Percentiles rank a stretch among this genome's conserved stretches.
phyloP scores from a whole-genome alignment of 2,797 vertebrate genomes.

The Loris lydekkerianus region DNA sequence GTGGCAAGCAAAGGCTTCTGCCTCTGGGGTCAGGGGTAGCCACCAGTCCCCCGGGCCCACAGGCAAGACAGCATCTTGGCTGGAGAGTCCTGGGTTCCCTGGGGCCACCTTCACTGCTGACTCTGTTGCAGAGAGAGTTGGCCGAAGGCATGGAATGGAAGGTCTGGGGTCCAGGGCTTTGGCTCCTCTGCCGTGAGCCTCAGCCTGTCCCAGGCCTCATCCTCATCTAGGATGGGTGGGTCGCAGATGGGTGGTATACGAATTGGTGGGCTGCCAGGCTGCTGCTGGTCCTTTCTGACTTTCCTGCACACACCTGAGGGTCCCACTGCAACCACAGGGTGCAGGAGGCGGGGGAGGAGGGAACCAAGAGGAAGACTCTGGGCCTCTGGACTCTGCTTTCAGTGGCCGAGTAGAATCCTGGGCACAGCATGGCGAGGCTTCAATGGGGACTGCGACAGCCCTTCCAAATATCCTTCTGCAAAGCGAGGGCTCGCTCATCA shows the following conservation, averaged over 20 bases:
- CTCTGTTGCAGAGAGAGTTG: not conserved
- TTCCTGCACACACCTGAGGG: too few relatives aligned
- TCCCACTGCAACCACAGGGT: not conserved
- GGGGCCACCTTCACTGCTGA: not conserved
- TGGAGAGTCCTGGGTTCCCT: not conserved
- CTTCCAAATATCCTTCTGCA: not conserved
- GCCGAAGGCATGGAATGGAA: not conserved
- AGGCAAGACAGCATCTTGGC: not conserved
- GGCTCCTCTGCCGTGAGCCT: not conserved
- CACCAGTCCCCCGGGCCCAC: not conserved
- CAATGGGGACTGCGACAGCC: accelerated
- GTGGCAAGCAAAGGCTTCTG: not conserved
- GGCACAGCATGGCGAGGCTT: not conserved
- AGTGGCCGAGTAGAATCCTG: accelerated
- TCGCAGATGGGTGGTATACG: accelerated
- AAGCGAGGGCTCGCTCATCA: not conserved
- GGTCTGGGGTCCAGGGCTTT: not conserved
- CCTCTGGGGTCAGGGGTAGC: not conserved
- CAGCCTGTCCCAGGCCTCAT: too few relatives aligned
- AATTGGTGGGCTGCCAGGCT: too few relatives aligned
- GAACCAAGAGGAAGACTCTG: not conserved
- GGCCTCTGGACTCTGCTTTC: not conserved
- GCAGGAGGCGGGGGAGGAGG: accelerated
- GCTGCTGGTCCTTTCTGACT: accelerated
- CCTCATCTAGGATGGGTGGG: accelerated